Evolutionary conservation across 2,797 vertebrate genomes (phyloP), one percentile per base, ranked within the genome.

Genomic region (Gallinago stenura): DNA sequence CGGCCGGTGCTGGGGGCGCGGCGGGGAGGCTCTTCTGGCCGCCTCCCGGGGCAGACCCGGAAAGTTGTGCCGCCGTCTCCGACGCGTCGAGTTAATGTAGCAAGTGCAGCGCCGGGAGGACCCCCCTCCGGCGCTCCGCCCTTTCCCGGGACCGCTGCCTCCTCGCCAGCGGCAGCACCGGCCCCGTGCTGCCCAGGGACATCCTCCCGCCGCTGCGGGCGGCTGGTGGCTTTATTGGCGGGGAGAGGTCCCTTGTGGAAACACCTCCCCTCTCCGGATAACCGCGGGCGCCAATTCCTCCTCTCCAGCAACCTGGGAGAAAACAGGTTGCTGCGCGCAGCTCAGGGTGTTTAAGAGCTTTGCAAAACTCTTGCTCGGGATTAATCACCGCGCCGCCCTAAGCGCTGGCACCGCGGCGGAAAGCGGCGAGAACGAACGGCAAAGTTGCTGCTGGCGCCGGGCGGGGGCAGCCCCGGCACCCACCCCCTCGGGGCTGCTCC

Each of bases 41-140:
- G 31, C 53, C 71, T 56, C 60, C 43, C 37, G 48, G 62, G 83
- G 58, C 91, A 91, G 96, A 95, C 87, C 83, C 83, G 61, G 30
- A 97, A 98, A 98, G 96, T 98, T 98, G 92, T 94, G 64, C 37
- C 94, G 30, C 53, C 88, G 90, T 89, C 95, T 62, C 45, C 75
- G 93, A 69, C 65, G 91, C 77, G 31, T 66, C 48, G 91, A 60
- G 87, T 89, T 83, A 91, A 92, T 87, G 97, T 91, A 69, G 97
- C 97, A 13, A 91, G 91, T 70, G 95, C 76, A 8, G 89, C 33
- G 62, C 62, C 76, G 33, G 65, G 69, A 76, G 83, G 69, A 83
- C 17, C 39, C 90, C 90, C 83, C 25, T 28, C 43, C 93, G 62
- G 85, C 89, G 96, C 95, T 97, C 97, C 97, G 95, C 96, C 97